phyloP scores from a whole-genome alignment of 2,888 invertebrate genomes.

The Polyploca ridens region DNA sequence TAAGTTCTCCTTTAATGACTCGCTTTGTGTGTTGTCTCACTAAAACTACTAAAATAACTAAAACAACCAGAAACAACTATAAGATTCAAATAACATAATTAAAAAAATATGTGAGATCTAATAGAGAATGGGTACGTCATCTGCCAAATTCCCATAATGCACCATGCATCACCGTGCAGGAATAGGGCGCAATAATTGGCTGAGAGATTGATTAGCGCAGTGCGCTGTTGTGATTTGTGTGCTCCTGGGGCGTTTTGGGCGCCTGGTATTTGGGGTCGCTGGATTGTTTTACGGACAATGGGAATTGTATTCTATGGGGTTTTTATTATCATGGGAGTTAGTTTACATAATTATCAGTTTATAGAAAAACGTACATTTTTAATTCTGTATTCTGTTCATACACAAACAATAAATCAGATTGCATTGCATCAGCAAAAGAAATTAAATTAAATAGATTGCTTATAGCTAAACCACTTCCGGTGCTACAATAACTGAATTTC shows the following conservation, averaged over 20 bases:
- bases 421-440: too few relatives aligned
- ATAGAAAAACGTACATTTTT: background rate
- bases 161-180: slow-evolving; percentile 9
- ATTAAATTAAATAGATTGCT: too few relatives aligned
- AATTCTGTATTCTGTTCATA: too few relatives aligned
- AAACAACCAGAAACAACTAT: background rate
- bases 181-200: slow-evolving; percentile 39
- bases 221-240: slow-evolving; percentile 32
- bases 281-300: slow-evolving; percentile 10
- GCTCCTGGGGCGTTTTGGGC: slow-evolving; percentile 17
- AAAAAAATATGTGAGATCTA: slow-evolving; percentile 13
- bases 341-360: background rate
- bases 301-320: background rate
- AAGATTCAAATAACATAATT: too few relatives aligned
- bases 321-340: slow-evolving; percentile 10
- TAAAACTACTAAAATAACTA: slow-evolving; percentile 20
- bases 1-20: slow-evolving; percentile 29
- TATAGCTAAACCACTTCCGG: too few relatives aligned
- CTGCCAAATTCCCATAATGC: slow-evolving; percentile 3
- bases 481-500: too few relatives aligned
- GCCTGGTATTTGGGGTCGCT: slow-evolving; percentile 13
- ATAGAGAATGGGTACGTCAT: background rate
- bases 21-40: slow-evolving; percentile 23
- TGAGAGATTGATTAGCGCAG: slow-evolving; percentile 40
- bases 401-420: too few relatives aligned